phyloP scores from a whole-genome alignment of 2,888 invertebrate species.

The Chelonus formosanus region DNA sequence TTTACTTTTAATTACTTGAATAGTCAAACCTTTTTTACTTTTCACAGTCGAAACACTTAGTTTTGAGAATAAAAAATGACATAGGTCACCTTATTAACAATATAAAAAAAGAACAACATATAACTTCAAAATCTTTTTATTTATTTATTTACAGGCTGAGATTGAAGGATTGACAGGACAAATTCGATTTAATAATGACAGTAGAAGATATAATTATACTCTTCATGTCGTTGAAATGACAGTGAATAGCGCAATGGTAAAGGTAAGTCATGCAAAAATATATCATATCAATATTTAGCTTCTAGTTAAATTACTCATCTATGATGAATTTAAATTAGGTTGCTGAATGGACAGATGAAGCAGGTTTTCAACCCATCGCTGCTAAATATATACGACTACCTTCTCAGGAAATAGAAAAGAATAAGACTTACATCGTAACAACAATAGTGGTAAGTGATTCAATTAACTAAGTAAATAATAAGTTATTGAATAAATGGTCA shows the following conservation, averaged over 20 bases:
- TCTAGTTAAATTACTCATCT: too few species aligned
- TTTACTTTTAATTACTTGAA: too few species aligned
- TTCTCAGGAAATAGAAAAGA: slow-evolving; percentile 79
- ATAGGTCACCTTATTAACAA: too few species aligned
- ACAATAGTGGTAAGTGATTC: slow-evolving; percentile 74
- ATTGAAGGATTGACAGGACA: slow-evolving; percentile 90
- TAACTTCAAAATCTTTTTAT: too few species aligned
- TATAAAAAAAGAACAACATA: too few species aligned
- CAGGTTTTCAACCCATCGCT: slow-evolving; percentile 78
- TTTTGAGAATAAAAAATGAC: too few species aligned
- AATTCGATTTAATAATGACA: slow-evolving; percentile 90
- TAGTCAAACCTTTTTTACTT: too few species aligned
- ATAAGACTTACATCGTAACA: slow-evolving; percentile 87
- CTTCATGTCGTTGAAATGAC: slow-evolving; percentile 94
- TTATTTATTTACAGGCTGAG: slow-evolving; percentile 75
- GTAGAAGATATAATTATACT: slow-evolving; percentile 87
- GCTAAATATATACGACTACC: slow-evolving; percentile 79
- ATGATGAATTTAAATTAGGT: slow-evolving; percentile 66
- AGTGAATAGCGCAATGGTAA: slow-evolving; percentile 90
- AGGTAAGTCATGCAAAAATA: slow-evolving; percentile 67
- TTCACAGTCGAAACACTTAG: too few species aligned
- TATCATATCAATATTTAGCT: too few species aligned
- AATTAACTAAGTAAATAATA: background rate
- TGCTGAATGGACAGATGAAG: slow-evolving; percentile 86
- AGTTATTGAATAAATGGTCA: too few species aligned